phyloP scores from a whole-genome alignment of 2,888 invertebrate genomes.

The Aspidapion aeneum region DNA sequence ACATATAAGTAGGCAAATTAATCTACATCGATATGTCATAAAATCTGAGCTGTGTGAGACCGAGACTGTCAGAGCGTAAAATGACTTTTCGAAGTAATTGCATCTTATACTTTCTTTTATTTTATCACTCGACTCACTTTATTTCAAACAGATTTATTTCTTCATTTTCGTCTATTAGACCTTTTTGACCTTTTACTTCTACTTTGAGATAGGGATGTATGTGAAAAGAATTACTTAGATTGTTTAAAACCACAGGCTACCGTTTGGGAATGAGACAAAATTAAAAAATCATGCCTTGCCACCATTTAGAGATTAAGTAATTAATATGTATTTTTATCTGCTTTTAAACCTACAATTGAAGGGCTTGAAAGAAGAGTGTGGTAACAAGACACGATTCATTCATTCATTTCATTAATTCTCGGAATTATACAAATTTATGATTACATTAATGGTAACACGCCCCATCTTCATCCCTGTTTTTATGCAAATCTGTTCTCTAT shows the following conservation, averaged over 20 bases:
- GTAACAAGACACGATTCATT: too few species aligned
- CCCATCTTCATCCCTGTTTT: too few species aligned
- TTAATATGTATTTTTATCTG: too few species aligned
- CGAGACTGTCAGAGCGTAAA: constrained; percentile 32
- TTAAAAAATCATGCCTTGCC: too few species aligned
- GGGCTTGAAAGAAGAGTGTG: too few species aligned
- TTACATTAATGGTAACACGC: too few species aligned
- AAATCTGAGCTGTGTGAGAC: constrained; percentile 40
- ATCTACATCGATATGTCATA: constrained; percentile 34
- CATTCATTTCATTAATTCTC: too few species aligned
- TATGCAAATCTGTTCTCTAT: too few species aligned
- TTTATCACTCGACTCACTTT: background rate
- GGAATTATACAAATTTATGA: too few species aligned
- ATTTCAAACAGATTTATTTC: background rate
- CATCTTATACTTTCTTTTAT: background rate
- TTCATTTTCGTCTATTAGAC: background rate
- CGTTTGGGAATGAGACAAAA: background rate
- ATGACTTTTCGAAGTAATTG: background rate
- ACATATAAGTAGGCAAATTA: background rate
- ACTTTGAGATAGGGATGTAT: background rate
- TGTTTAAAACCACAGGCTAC: background rate
- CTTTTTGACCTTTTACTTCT: background rate
- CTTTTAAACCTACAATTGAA: too few species aligned
- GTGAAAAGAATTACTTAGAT: background rate
- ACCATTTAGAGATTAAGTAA: too few species aligned